These are phyloP conservation scores for Fundulus diaphanus DNA, from an alignment of 2,797 vertebrate species.

Conservation along the genomic window DNA sequence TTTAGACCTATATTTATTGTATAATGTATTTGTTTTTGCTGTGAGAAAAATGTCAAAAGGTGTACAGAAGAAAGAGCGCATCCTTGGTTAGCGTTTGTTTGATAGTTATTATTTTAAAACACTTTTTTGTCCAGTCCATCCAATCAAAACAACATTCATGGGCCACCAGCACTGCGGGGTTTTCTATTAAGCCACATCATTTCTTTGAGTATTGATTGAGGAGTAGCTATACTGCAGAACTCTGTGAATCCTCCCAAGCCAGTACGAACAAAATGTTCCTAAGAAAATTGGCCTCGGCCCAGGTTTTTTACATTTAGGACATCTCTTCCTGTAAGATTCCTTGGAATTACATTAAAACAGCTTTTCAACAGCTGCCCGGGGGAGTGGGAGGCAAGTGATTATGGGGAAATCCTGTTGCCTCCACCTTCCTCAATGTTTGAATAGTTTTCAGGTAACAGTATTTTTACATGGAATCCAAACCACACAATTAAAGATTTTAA, in stretches of 20 bases:
- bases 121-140: neutral
- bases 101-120: neutral
- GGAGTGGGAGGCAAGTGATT: neutral
- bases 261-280: neutral
- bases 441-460: neutral
- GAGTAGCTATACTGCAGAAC: too few relatives aligned
- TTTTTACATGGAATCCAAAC: neutral
- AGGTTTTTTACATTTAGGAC: neutral
- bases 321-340: neutral
- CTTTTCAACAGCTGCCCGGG: constrained; percentile 10
- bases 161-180: neutral
- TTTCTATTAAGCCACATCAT: too few relatives aligned
- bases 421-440: neutral
- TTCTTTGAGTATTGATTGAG: too few relatives aligned
- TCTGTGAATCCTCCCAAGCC: neutral
- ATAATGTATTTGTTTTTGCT: neutral
- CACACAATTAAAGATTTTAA: neutral
- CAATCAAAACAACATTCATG: neutral
- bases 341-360: neutral
- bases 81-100: neutral
- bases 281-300: neutral
- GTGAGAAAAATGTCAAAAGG: too few relatives aligned
- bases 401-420: neutral
- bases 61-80: neutral
- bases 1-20: too few relatives aligned